Evolutionary conservation across 2,797 vertebrate species (phyloP).

Genomic region (Numenius phaeopus): DNA sequence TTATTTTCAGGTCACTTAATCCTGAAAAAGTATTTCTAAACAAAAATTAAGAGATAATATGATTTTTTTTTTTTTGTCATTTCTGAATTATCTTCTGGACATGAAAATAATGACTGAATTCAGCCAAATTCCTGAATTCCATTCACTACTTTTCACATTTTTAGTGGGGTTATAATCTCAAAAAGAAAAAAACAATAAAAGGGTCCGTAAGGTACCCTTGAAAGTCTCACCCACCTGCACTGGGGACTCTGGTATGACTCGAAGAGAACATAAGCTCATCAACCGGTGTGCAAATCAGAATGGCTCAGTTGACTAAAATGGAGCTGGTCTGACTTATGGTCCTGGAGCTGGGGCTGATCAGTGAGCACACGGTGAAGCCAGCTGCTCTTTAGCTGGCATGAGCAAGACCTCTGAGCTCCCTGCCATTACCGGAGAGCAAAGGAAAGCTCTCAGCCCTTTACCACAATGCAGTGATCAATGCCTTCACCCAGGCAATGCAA

Average conservation of each 20-base stretch:
- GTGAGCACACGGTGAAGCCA: fast-evolving
- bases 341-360: background rate
- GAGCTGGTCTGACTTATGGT: background rate
- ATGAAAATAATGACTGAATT: background rate
- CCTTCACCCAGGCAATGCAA: background rate
- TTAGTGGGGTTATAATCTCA: background rate
- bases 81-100: background rate
- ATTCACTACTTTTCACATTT: background rate
- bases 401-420: background rate
- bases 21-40: background rate
- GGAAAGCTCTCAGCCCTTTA: background rate
- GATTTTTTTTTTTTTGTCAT: background rate
- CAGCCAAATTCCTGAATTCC: background rate
- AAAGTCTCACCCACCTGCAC: background rate
- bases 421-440: background rate
- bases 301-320: background rate
- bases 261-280: background rate
- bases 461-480: background rate
- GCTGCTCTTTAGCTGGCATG: background rate
- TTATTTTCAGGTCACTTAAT: background rate
- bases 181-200: background rate
- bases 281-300: background rate
- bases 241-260: background rate
- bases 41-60: background rate
- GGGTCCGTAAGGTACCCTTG: background rate